These are phyloP conservation scores for Platygyra sinensis DNA, from an alignment of 64 coral and sea anemone species.

Conservation along the genomic window DNA sequence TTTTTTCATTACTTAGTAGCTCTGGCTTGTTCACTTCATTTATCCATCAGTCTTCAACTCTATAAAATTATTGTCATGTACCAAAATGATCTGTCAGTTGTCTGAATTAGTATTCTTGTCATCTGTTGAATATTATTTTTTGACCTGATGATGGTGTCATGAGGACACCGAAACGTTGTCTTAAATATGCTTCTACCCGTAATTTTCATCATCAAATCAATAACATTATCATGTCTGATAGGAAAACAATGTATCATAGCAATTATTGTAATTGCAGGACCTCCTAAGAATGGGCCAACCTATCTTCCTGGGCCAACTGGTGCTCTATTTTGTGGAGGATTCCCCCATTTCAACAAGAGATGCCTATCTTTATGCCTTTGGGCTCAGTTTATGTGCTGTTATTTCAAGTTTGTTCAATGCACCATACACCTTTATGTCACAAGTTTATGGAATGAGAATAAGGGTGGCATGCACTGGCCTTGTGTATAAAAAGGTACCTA, in stretches of 20 bases:
- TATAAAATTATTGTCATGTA: neutral
- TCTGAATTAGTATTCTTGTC: too few species aligned
- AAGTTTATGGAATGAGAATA: constrained; percentile 81
- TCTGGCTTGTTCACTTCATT: too few species aligned
- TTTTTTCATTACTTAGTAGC: too few species aligned
- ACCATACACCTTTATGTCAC: constrained; percentile 63
- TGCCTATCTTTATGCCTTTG: constrained; percentile 72
- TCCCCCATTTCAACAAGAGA: constrained; percentile 57
- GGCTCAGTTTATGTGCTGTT: constrained; percentile 59
- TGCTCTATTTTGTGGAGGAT: constrained; percentile 70
- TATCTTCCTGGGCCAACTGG: constrained; percentile 57
- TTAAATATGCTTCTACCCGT: too few species aligned
- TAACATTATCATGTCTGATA: too few species aligned
- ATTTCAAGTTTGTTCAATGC: constrained; percentile 62
- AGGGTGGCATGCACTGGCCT: constrained; percentile 76
- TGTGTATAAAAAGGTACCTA: constrained; percentile 70
- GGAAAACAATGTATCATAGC: neutral
- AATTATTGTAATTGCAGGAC: constrained; percentile 53
- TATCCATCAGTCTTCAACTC: too few species aligned
- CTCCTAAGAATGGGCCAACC: constrained; percentile 43
- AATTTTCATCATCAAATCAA: too few species aligned
- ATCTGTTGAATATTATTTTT: too few species aligned
- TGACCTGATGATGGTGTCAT: too few species aligned
- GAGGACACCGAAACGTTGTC: too few species aligned
- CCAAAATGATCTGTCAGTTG: neutral